Evolutionary conservation across 2,888 invertebrate genomes (phyloP), one percentile per base, ranked within the genome.

Genomic region (Scaptomyza tumidula): DNA sequence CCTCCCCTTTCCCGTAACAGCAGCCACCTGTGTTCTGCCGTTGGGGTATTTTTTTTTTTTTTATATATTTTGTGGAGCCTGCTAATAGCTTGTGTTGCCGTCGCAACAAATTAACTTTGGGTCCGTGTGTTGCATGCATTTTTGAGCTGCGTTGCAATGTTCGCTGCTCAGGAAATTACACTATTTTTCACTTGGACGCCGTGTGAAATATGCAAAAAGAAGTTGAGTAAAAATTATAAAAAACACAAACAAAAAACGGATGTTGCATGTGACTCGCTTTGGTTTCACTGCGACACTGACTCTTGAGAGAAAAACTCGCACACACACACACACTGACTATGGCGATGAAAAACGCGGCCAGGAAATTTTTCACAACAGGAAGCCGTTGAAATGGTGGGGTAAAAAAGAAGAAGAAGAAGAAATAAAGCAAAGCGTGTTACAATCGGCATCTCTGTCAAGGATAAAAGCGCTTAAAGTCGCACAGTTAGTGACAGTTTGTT

Each of bases 401-500:
- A 29, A 10, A 16, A n/a, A 10, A 33, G 29, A 35, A 29, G 7
- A 16, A 44, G 35, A 14, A 29, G 41, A 52, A 54, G 33, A 54
- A 60, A 62, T 68, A 60, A 52, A 35, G 35, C 50, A 62, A 61
- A 56, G 50, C 19, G 19, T 59, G 62, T 39, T 49, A 31, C 33
- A 59, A 58, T 52, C 64, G 53, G 60, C 57, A 73, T 66, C 78
- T 56, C 58, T 61, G 68, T 35, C 48, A 67, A 80, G 83, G 83
- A 84, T 88, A 84, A 86, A 75, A 82, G 88, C 72, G 86, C 86
- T 88, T 84, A 88, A 86, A 86, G 86, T 88, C 86, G 86, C 86
- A 83, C 88, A 86, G 82, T 83, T 88, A 86, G 86, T 88, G 83
- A 88, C 83, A 83, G 86, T 88, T 79, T 88, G 83, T 78, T 80